Evolutionary conservation across 2,888 invertebrate genomes (phyloP).

Genomic region (Marasmarcha lunaedactyla): DNA sequence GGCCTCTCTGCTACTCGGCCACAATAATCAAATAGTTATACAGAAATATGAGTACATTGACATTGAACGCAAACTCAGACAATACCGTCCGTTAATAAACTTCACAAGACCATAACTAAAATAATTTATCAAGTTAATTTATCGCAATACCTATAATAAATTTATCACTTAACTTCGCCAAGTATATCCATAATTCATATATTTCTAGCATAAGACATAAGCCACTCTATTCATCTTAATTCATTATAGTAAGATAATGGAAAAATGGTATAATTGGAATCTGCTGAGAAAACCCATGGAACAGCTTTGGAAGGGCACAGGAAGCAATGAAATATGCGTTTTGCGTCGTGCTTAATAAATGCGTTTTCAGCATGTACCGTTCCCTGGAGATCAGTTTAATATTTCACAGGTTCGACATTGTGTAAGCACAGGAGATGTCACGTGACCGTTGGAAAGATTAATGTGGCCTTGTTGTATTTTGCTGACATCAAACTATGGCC

Average conservation of each 20-base stretch:
- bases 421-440: constrained; percentile 43
- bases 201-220: neutral
- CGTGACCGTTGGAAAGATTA: constrained; percentile 40
- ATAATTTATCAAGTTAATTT: too few relatives aligned
- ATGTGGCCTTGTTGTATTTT: constrained; percentile 41
- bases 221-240: neutral
- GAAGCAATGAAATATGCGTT: neutral
- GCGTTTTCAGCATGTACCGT: neutral
- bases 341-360: neutral
- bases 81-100: too few relatives aligned
- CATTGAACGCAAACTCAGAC: too few relatives aligned
- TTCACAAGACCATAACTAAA: too few relatives aligned
- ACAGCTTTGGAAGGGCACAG: neutral
- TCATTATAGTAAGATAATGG: neutral
- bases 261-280: constrained; percentile 1
- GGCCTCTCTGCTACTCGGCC: too few relatives aligned
- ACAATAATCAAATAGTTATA: too few relatives aligned
- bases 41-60: too few relatives aligned
- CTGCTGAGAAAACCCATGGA: neutral
- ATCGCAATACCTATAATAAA: too few relatives aligned
- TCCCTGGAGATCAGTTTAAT: constrained; percentile 19
- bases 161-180: too few relatives aligned
- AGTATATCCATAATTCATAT: neutral
- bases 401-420: constrained; percentile 45
- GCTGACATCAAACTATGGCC: constrained; percentile 38